These are phyloP conservation scores for Galaxea fascicularis DNA, from an alignment of 92 coral and sea anemone species.

Conservation along the genomic window DNA sequence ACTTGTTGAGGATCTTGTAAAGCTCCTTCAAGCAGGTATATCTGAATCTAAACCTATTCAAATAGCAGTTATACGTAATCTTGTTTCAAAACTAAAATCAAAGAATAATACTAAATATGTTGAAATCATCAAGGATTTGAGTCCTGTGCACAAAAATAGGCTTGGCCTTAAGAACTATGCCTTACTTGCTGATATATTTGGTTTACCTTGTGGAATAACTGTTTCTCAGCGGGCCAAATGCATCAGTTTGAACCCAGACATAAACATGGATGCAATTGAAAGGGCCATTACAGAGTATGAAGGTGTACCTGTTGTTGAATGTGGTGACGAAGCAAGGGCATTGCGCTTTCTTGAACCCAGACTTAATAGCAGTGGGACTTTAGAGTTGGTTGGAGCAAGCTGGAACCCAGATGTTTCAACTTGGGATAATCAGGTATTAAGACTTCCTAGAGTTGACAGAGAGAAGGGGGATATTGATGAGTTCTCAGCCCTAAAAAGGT, in stretches of 20 bases:
- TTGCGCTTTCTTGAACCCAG: conserved; percentile 26
- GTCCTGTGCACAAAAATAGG: conserved; percentile 36
- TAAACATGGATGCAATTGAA: conserved; percentile 25
- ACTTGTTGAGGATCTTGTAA: conserved; percentile 18
- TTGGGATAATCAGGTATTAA: conserved; percentile 23
- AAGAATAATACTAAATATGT: conserved; percentile 6
- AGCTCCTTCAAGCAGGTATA: conserved; percentile 9
- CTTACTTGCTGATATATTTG: conserved; percentile 33
- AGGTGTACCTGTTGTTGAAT: conserved; percentile 13
- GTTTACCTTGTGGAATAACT: conserved; percentile 13
- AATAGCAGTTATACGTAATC: conserved; percentile 18
- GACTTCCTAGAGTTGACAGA: conserved; percentile 12
- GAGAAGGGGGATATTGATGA: conserved; percentile 29
- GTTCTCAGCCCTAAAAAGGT: conserved; percentile 1
- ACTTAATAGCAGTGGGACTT: conserved; percentile 13
- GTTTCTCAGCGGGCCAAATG: background rate
- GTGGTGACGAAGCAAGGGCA: conserved; percentile 22
- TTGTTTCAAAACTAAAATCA: conserved; percentile 29
- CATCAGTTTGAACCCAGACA: conserved; percentile 4
- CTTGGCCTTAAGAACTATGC: conserved; percentile 37
- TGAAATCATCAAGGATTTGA: conserved; percentile 33
- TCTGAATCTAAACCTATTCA: conserved; percentile 36
- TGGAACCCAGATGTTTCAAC: conserved; percentile 34
- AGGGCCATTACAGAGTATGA: conserved; percentile 3
- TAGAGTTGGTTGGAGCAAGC: conserved; percentile 21